Percentiles rank a stretch among this genome's conserved stretches.
These are phyloP conservation scores for Steatornis caripensis DNA, from an alignment of 2,113 vertebrate genomes.

Conservation along the genomic window DNA sequence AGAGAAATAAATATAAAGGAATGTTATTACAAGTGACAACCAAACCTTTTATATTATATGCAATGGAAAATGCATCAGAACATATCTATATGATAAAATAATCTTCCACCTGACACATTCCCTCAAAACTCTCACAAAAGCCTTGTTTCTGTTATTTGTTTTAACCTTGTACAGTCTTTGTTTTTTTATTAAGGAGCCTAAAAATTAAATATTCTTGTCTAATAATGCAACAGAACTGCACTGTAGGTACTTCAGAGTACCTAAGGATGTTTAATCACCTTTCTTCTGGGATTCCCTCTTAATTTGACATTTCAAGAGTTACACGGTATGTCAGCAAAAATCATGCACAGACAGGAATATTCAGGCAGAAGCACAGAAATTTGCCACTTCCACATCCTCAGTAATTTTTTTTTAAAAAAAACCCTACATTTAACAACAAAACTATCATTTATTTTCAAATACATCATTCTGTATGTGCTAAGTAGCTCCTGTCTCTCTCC, in stretches of 20 bases:
- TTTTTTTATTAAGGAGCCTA: background rate
- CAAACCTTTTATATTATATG: background rate
- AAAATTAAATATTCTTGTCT: background rate
- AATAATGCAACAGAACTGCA: background rate
- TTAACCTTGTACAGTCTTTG: background rate
- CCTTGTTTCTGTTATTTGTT: background rate
- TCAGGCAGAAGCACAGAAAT: background rate
- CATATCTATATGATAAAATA: background rate
- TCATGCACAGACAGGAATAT: background rate
- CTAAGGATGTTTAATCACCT: background rate
- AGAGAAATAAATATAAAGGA: background rate
- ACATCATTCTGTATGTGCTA: background rate
- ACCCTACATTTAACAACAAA: background rate
- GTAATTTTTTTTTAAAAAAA: background rate
- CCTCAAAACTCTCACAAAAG: background rate
- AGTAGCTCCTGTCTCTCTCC: background rate
- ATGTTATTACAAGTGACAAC: background rate
- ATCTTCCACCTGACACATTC: background rate
- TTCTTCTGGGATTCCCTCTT: background rate
- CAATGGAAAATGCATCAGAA: background rate
- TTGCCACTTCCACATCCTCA: rapidly evolving
- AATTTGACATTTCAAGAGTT: background rate
- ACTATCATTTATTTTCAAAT: background rate
- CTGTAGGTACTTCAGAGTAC: background rate
- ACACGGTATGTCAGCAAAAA: background rate